Conservation (phyloP, 2,797 vertebrate genomes). For the Distichodus sexfasciatus region DNA sequence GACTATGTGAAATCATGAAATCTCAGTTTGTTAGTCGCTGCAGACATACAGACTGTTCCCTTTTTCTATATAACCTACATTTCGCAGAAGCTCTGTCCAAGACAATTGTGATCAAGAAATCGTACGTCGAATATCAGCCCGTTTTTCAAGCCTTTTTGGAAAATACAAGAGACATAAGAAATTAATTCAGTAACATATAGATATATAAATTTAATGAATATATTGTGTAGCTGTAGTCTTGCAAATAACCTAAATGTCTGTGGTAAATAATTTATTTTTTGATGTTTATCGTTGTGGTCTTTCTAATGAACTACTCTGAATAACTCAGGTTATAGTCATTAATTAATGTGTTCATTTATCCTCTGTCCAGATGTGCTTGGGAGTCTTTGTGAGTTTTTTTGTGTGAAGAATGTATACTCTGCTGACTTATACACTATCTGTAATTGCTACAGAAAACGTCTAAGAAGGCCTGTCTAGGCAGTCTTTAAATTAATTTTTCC, state of each 20-base stretch:
- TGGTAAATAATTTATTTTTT: conserved; percentile 72
- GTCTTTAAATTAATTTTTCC: neutral
- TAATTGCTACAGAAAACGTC: conserved; percentile 29
- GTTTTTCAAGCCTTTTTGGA: conserved; percentile 19
- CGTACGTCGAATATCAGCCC: conserved; percentile 44
- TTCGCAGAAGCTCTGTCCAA: conserved; percentile 45
- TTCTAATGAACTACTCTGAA: conserved; percentile 74
- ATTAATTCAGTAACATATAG: conserved; percentile 60
- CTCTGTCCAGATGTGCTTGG: conserved; percentile 61
- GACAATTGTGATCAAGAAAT: conserved; percentile 46
- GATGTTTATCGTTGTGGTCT: conserved; percentile 74
- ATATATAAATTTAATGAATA: conserved; percentile 65
- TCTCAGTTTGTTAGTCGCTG: conserved; percentile 1
- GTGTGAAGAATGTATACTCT: conserved; percentile 66
- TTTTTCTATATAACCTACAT: conserved; percentile 48
- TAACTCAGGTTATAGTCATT: conserved; percentile 83
- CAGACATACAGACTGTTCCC: conserved; percentile 14
- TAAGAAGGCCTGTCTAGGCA: neutral
- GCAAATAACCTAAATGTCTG: conserved; percentile 66
- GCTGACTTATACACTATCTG: conserved; percentile 20
- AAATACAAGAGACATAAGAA: conserved; percentile 41
- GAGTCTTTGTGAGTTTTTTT: conserved; percentile 55
- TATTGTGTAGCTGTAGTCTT: conserved; percentile 77
- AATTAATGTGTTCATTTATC: conserved; percentile 52
- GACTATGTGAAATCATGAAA: conserved; percentile 18